Conservation (phyloP, 2,113 vertebrate genomes). For the Nesoenas mayeri region DNA sequence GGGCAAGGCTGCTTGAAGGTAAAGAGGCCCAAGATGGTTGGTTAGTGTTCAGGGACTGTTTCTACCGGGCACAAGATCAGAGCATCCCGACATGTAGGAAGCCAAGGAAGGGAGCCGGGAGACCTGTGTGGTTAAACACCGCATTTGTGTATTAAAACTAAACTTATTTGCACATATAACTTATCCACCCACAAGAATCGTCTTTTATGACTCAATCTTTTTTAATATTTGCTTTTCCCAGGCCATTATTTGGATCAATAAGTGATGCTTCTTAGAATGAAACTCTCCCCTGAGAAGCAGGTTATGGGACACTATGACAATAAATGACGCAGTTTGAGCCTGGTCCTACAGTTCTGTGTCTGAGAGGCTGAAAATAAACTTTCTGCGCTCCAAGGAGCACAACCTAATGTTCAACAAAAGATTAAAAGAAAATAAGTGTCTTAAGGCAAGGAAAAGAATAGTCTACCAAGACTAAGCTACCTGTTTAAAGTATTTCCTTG, state of each 20-base stretch:
- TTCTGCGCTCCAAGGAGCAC: constrained; percentile 43
- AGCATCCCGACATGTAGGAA: too few species aligned
- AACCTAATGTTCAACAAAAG: constrained; percentile 60
- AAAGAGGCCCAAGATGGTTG: too few species aligned
- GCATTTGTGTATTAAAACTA: background rate
- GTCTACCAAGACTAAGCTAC: constrained; percentile 40
- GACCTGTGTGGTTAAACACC: background rate
- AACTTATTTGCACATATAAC: background rate
- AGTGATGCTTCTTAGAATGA: background rate
- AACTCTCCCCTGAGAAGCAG: background rate
- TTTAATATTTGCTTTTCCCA: background rate
- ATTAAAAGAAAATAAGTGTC: constrained; percentile 65
- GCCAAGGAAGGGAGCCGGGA: too few species aligned
- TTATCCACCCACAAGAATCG: background rate
- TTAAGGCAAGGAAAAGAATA: constrained; percentile 34
- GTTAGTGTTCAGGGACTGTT: too few species aligned
- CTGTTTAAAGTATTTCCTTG: constrained; percentile 55
- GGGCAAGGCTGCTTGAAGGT: too few species aligned
- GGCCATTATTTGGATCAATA: background rate
- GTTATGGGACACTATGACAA: background rate
- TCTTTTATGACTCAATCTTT: background rate
- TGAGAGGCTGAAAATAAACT: constrained; percentile 27
- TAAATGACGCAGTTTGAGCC: constrained; percentile 6
- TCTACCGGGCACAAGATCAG: too few species aligned
- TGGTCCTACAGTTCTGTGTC: background rate